A percentile compares a stretch with the other conserved stretches of the same genome.
Conservation (phyloP, 2,888 invertebrate genomes). For the Drosophila pseudotalamancana region DNA sequence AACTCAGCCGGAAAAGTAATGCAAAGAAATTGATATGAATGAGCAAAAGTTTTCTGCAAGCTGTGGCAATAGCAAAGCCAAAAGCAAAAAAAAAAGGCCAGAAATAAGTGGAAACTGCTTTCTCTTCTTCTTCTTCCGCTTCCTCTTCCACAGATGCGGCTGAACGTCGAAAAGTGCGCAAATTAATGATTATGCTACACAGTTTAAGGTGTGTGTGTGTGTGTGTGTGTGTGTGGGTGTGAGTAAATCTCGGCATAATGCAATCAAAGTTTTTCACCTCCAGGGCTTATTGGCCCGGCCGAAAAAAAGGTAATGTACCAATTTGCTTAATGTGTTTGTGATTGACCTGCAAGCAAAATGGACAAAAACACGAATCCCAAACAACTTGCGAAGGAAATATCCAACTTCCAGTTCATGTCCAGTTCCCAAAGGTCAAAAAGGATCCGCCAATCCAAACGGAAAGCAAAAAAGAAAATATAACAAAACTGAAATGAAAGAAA, state of each 20-base stretch:
- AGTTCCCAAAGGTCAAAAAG: constrained; percentile 27
- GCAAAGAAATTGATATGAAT: constrained; percentile 72
- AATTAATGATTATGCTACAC: constrained; percentile 71
- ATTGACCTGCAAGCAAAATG: constrained; percentile 55
- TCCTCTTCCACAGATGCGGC: constrained; percentile 44
- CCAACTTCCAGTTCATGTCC: constrained; percentile 13
- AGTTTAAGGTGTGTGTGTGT: constrained; percentile 37
- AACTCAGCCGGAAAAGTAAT: constrained; percentile 47
- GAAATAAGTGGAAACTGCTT: constrained; percentile 40
- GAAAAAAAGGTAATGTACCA: constrained; percentile 53
- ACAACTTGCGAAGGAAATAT: constrained; percentile 6
- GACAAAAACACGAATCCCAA: constrained; percentile 7
- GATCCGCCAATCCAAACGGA: constrained; percentile 12
- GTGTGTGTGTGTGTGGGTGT: constrained; percentile 9
- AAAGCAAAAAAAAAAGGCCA: constrained; percentile 17
- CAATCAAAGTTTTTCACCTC: constrained; percentile 67
- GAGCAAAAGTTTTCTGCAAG: constrained; percentile 68
- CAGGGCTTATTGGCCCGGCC: constrained; percentile 54
- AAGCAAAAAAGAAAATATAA: constrained; percentile 3
- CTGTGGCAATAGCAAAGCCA: constrained; percentile 25
- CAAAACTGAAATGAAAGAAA: not conserved
- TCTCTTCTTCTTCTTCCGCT: constrained; percentile 2
- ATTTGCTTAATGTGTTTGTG: constrained; percentile 71
- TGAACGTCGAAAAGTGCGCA: constrained; percentile 47
- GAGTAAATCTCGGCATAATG: constrained; percentile 69